These are phyloP conservation scores for Burhinus oedicnemus DNA, from an alignment of 2,113 vertebrate genomes.

Conservation along the genomic window DNA sequence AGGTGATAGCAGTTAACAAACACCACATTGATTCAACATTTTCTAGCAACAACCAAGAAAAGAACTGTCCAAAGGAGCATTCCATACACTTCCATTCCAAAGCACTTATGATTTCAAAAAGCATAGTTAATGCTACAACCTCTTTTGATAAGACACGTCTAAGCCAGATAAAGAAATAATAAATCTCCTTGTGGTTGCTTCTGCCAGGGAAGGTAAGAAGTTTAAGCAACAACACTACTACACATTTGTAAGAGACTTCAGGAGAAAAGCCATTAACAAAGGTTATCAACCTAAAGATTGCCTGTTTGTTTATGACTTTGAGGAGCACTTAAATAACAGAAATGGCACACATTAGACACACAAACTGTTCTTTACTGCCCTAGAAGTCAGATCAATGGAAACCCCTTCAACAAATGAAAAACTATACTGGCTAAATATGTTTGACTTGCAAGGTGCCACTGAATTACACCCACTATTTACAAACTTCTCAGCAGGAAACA, in stretches of 20 bases:
- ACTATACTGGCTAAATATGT: neutral
- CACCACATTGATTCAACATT: neutral
- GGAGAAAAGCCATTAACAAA: neutral
- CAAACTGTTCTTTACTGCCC: neutral
- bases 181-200: neutral
- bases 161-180: neutral
- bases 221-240: neutral
- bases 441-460: neutral
- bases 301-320: neutral
- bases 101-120: neutral
- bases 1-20: neutral
- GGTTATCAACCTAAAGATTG: neutral
- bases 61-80: neutral
- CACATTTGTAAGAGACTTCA: neutral
- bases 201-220: neutral
- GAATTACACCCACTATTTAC: neutral
- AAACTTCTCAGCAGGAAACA: neutral
- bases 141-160: neutral
- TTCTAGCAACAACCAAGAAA: neutral
- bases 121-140: neutral
- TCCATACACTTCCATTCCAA: neutral
- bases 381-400: neutral
- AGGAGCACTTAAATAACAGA: neutral
- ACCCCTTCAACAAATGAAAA: neutral
- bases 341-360: neutral